These are phyloP conservation scores for Hafferia zeledoni DNA, from an alignment of 2,797 vertebrate genomes.

Conservation along the genomic window DNA sequence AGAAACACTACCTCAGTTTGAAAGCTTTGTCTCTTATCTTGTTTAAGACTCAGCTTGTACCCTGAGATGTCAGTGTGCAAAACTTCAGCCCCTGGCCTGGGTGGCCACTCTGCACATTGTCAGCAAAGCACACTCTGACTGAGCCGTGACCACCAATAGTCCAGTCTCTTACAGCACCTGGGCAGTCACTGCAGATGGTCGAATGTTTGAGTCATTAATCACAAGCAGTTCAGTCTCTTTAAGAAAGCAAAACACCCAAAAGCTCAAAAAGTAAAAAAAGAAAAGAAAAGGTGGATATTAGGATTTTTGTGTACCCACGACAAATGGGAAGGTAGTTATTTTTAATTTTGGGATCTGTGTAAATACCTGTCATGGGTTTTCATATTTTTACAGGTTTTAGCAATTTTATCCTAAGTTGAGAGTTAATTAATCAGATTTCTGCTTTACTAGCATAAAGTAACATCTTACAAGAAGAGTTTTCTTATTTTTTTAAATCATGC, in stretches of 20 bases:
- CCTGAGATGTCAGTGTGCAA: background rate
- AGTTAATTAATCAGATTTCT: background rate
- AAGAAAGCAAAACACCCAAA: background rate
- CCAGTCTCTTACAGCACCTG: background rate
- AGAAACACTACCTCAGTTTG: background rate
- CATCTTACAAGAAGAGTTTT: background rate
- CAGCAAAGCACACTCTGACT: background rate
- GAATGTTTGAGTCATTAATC: background rate
- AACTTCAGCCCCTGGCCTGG: background rate
- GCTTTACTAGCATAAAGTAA: background rate
- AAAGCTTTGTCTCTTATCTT: background rate
- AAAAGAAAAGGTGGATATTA: background rate
- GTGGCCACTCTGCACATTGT: background rate
- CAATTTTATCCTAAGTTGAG: background rate
- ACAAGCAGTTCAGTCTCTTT: background rate
- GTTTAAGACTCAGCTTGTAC: background rate
- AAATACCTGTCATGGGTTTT: background rate
- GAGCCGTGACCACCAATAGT: background rate
- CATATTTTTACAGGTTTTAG: background rate
- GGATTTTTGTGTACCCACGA: background rate
- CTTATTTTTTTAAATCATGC: background rate
- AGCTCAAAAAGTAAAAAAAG: background rate
- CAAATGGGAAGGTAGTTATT: background rate
- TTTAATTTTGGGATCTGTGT: background rate
- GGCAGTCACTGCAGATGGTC: background rate